Evolutionary conservation across 2,113 vertebrate genomes (phyloP), one percentile per base, ranked within the genome.

Genomic region (Porphyrio hochstetteri): DNA sequence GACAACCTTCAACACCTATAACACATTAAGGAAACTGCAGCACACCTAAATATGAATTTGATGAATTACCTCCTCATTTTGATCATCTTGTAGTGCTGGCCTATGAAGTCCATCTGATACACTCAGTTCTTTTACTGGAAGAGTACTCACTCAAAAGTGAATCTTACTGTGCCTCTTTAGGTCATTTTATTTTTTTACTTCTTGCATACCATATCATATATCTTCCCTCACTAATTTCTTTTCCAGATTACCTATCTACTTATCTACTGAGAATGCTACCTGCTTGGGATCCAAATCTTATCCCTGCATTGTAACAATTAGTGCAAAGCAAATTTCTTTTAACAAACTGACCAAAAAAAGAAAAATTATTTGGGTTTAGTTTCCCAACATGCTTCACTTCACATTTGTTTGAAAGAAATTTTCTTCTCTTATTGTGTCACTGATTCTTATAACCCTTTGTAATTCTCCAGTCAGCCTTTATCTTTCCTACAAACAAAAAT

Each of bases 331-430:
- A 2, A 8, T 59, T 83, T 56, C 4, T 69, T 78, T 42, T 48
- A 25, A 56, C 42, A 42, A 48, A 48, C 46, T 20, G 44, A 46
- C 12, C 8, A 48, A 48, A 48, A 48, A 48, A 48, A 46, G 12
- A 46, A 24, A 57, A 2, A 3, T 31, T 36, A 3, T 33, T 46
- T 4, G 3, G 1, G 2, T 72, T 90, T n/a, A 59, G 6, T 31
- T 80, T 88, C 9, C 16, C 7, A 29, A 44, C 0, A 0, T 44
- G 2, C 20, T 56, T 57, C 3, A 4, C 5, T 88, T 88, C 3
- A 17, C 4, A 9, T 56, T 71, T 75, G 13, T 38, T 68, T 88
- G 18, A 52, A 88, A 60, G 0, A 90, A 79, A 28, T 0, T 17
- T 48, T 40, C 11, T 69, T 90, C 17, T 11, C 3, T 7, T 72